Percentiles rank a stretch among this genome's conserved stretches.
phyloP scores from a whole-genome alignment of 2,888 invertebrate genomes.

The Aplocera efformata region DNA sequence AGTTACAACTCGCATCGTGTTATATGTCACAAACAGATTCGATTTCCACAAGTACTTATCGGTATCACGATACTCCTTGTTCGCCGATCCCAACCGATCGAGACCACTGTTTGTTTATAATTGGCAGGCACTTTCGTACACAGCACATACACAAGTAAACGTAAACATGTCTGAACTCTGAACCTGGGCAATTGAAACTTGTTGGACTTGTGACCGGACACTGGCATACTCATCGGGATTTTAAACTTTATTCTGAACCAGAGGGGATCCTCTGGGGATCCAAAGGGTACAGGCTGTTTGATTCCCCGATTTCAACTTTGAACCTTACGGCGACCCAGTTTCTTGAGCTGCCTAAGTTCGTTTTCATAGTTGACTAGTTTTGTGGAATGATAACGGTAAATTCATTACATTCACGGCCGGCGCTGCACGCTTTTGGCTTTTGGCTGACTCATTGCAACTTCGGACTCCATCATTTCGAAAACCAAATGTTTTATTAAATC shows the following conservation, averaged over 20 bases:
- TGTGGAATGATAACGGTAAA: slow-evolving; percentile 11
- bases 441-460: too few relatives aligned
- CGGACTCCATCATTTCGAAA: too few relatives aligned
- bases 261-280: too few relatives aligned
- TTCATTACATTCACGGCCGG: background rate
- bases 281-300: background rate
- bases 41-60: slow-evolving; percentile 2
- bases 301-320: too few relatives aligned
- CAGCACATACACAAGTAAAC: slow-evolving; percentile 1
- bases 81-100: slow-evolving; percentile 4
- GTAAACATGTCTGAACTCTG: slow-evolving; percentile 8
- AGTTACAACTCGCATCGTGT: too few relatives aligned
- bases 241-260: too few relatives aligned
- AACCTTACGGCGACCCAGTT: background rate
- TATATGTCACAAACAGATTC: background rate
- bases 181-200: slow-evolving; percentile 3
- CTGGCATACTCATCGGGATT: too few relatives aligned
- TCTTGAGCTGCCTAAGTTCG: background rate
- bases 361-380: slow-evolving; percentile 9
- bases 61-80: background rate
- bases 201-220: background rate
- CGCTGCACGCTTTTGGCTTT: too few relatives aligned
- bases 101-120: slow-evolving; percentile 6
- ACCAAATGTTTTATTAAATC: too few relatives aligned
- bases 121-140: background rate